Conservation (phyloP, 2,888 invertebrate genomes). For the Tortricodes alternella region DNA sequence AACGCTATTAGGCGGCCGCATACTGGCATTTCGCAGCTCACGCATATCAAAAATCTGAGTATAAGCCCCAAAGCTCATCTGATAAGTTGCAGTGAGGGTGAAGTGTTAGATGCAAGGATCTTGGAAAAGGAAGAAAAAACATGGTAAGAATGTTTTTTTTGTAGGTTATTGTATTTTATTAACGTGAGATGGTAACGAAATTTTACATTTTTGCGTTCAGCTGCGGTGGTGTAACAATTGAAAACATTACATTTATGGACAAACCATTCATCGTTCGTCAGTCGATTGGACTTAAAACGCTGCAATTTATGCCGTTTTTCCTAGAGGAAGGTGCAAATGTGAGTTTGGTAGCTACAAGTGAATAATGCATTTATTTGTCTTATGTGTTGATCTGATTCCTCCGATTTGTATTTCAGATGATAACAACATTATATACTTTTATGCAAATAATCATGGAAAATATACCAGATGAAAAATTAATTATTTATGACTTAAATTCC, state of each 20-base stretch:
- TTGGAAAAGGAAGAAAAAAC: background rate
- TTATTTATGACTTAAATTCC: conserved; percentile 2
- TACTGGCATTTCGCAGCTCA: conserved; percentile 11
- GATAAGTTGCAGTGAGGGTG: background rate
- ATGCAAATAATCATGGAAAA: conserved; percentile 19
- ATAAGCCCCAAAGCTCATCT: background rate
- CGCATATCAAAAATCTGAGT: conserved; percentile 3
- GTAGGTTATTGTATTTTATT: background rate
- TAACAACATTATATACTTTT: conserved; percentile 13
- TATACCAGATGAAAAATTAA: background rate
- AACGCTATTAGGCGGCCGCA: conserved; percentile 12
- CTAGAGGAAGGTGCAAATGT: conserved; percentile 12
- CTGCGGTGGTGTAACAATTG: conserved; percentile 1
- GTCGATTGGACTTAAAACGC: background rate
- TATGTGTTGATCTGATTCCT: background rate
- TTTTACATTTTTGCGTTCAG: background rate
- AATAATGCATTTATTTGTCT: background rate
- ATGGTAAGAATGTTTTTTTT: background rate
- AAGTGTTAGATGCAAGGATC: conserved; percentile 1
- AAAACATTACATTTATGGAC: background rate
- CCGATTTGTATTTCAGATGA: background rate
- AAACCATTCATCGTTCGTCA: background rate
- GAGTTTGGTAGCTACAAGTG: background rate
- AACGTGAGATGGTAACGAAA: background rate
- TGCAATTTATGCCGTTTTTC: conserved; percentile 16